These are phyloP conservation scores for Eupithecia inturbata DNA, from an alignment of 2,888 invertebrate genomes.

Conservation along the genomic window DNA sequence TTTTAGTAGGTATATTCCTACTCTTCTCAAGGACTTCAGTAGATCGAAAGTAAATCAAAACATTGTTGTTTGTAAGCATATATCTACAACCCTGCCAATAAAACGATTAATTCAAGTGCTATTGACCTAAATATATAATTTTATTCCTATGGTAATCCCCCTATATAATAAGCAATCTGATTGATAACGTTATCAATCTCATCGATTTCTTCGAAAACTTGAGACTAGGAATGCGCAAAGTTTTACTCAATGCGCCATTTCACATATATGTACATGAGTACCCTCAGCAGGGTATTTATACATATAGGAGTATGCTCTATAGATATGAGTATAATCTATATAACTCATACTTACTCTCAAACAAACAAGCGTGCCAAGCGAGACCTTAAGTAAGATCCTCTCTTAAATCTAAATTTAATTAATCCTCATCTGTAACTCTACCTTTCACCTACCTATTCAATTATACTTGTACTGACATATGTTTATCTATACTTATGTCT, in stretches of 20 bases:
- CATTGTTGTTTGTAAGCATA: neutral
- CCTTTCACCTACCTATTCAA: no score
- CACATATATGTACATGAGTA: neutral
- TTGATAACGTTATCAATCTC: slow-evolving; percentile 24
- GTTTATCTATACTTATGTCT: no score
- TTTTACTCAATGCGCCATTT: slow-evolving; percentile 11
- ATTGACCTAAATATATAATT: slow-evolving; percentile 27
- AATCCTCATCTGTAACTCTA: no score
- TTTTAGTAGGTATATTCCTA: neutral
- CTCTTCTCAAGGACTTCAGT: neutral
- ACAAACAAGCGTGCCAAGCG: neutral
- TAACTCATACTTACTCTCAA: neutral
- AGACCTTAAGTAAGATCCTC: no score
- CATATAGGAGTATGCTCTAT: neutral
- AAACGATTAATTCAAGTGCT: slow-evolving; percentile 27
- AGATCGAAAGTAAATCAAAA: neutral
- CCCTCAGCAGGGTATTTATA: neutral
- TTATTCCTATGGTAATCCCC: slow-evolving; percentile 32
- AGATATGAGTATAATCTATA: no score
- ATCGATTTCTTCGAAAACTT: slow-evolving; percentile 32
- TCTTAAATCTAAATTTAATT: no score
- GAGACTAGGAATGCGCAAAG: slow-evolving; percentile 29
- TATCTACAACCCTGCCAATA: slow-evolving; percentile 13
- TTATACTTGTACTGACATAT: no score
- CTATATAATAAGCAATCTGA: slow-evolving; percentile 27